phyloP scores from a whole-genome alignment of 2,113 vertebrate species.

The Crypturellus undulatus region DNA sequence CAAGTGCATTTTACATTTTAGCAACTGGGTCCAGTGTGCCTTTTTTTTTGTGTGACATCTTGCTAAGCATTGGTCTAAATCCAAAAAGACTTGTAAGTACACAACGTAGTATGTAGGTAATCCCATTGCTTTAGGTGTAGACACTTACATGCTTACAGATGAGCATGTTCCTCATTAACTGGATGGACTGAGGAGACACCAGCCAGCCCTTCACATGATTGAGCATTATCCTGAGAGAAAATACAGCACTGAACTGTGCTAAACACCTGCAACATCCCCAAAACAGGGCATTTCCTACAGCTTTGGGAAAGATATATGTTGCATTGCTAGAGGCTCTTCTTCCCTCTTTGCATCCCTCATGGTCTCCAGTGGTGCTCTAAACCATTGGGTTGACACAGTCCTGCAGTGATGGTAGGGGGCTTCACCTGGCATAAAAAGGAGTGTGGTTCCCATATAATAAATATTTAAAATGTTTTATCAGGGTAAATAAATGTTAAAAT shows the following conservation, averaged over 20 bases:
- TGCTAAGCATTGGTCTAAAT: conserved; percentile 16
- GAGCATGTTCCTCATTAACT: background rate
- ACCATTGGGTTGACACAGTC: background rate
- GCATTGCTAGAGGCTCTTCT: background rate
- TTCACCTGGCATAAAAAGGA: conserved; percentile 23
- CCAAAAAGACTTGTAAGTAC: conserved; percentile 29
- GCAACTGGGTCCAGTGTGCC: background rate
- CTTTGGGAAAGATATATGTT: background rate
- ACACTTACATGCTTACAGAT: background rate
- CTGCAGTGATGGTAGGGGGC: background rate
- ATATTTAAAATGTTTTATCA: conserved; percentile 34
- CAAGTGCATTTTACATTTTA: conserved; percentile 8
- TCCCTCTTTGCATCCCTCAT: background rate
- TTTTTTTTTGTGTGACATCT: background rate
- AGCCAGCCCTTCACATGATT: background rate
- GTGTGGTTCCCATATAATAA: conserved; percentile 15
- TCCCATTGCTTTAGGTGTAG: conserved; percentile 17
- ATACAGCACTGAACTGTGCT: background rate
- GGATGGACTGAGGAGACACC: background rate
- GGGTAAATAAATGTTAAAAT: conserved; percentile 56
- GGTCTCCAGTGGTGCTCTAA: background rate
- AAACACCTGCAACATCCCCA: background rate
- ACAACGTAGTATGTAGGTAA: background rate
- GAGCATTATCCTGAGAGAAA: background rate
- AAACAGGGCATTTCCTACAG: background rate